phyloP scores from a whole-genome alignment of 1,140 invertebrate genomes.

The Ceratina japonica region DNA sequence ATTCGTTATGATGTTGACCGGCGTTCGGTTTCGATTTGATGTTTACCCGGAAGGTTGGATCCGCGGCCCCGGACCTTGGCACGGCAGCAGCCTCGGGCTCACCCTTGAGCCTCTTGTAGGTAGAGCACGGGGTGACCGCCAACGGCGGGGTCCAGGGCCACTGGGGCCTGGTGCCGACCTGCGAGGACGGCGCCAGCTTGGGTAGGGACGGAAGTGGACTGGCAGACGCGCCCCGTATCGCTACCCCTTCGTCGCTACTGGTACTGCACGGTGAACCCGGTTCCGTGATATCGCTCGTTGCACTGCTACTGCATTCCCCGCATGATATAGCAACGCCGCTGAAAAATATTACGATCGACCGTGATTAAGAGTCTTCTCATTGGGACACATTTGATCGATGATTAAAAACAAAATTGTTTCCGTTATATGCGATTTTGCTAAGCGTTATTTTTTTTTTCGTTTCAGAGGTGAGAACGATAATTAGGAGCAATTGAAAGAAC shows the following conservation, averaged over 20 bases:
- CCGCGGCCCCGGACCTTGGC: constrained; percentile 70
- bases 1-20: constrained; percentile 63
- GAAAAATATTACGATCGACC: constrained; percentile 65
- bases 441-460: too few relatives aligned
- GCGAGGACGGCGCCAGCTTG: constrained; percentile 77
- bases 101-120: constrained; percentile 74
- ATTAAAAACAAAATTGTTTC: too few relatives aligned
- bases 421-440: too few relatives aligned
- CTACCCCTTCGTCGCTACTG: constrained; percentile 77
- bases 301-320: constrained; percentile 84
- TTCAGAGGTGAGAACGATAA: too few relatives aligned
- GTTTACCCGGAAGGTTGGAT: constrained; percentile 64
- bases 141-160: constrained; percentile 78
- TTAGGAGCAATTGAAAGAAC: too few relatives aligned
- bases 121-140: constrained; percentile 74
- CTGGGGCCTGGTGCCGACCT: constrained; percentile 76
- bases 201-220: constrained; percentile 77
- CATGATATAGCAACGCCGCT: constrained; percentile 87
- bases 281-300: constrained; percentile 88
- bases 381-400: neutral
- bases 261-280: constrained; percentile 89
- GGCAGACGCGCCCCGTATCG: constrained; percentile 76
- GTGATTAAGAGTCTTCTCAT: neutral
- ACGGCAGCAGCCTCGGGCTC: constrained; percentile 75
- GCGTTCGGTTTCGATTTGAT: constrained; percentile 53